These are phyloP conservation scores for Cotesia vestalis DNA, from an alignment of 1,140 invertebrate genomes.

Conservation along the genomic window DNA sequence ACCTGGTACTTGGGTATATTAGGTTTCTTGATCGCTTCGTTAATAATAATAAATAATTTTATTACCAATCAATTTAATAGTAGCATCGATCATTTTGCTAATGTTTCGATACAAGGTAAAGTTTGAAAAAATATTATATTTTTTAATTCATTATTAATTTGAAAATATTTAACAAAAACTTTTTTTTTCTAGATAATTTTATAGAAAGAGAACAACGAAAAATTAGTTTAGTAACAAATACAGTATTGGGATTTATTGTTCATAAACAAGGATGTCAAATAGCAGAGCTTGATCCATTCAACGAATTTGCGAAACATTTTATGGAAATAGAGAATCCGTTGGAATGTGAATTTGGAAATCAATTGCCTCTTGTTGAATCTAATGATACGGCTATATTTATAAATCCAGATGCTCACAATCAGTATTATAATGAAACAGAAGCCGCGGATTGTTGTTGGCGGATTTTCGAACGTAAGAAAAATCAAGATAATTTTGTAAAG, in stretches of 20 bases:
- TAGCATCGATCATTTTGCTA: constrained; percentile 43
- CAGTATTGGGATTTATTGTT: constrained; percentile 67
- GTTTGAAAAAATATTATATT: constrained; percentile 6
- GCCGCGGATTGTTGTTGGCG: constrained; percentile 72
- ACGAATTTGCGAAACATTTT: constrained; percentile 67
- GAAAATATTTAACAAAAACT: neutral
- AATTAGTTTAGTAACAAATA: constrained; percentile 6
- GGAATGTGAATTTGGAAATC: constrained; percentile 62
- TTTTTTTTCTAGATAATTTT: constrained; percentile 19
- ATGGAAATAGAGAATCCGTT: constrained; percentile 59
- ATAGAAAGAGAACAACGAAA: neutral
- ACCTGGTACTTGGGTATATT: constrained; percentile 56
- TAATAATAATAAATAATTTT: constrained; percentile 57
- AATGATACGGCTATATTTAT: constrained; percentile 73
- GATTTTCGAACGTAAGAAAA: constrained; percentile 68
- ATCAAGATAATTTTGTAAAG: constrained; percentile 56
- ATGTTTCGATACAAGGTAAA: constrained; percentile 45
- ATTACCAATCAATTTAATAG: constrained; percentile 50
- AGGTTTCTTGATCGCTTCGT: constrained; percentile 50
- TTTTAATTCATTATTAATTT: neutral
- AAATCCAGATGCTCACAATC: constrained; percentile 48
- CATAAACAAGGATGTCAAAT: constrained; percentile 81
- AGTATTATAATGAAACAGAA: constrained; percentile 67
- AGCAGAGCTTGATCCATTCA: constrained; percentile 77
- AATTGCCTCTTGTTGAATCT: constrained; percentile 69